Evolutionary conservation across 2,888 invertebrate species (phyloP), one percentile per base, ranked within the genome.

Genomic region (Cyrtodaria siliqua): DNA sequence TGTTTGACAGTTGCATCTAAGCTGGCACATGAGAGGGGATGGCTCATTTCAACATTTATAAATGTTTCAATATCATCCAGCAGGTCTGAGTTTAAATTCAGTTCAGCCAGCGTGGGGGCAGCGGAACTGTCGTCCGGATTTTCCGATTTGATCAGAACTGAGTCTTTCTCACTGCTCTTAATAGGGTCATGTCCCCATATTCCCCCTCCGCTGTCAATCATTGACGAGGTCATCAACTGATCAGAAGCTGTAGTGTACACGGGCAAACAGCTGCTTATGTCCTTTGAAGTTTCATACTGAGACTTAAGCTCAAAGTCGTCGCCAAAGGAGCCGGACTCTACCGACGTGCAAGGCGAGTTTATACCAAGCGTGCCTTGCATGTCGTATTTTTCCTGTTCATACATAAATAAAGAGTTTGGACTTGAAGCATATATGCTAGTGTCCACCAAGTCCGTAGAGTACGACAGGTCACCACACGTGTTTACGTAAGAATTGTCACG

Each of bases 331-430:
- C 16, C 23, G 18, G 63, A 61, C 14, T 75, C 72, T 3, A 69
- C 29, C 24, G 50, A 53, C 4, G 64, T 69, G 29, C 63, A 60
- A 26, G 57, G 70, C 1, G 78, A 66, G 55, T 70, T 79, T 9
- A 33, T 49, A 3, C 79, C 75, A 29, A 88, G 57, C 0, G 86
- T 79, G 69, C 85, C 83, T 66, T 86, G 87, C 83, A 86, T 86
- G 56, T 89, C 87, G 20, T 81, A 69, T 69, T 84, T 86, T 44
- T 91, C 91, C 63, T 87, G 87, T 16, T 91, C 91, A 76, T 90
- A 91, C 83, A 91, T 88, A 68, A 83, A 88, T 27, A 89, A 71
- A 1, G 90, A 89, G 64, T 89, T 87, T 18, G 91, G 90, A 75
- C 89, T 89, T 20, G 88, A 86, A 18, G 89, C 86, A 62, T 86